Conservation (phyloP, 1,140 invertebrate species). For the Drosophila obscura region DNA sequence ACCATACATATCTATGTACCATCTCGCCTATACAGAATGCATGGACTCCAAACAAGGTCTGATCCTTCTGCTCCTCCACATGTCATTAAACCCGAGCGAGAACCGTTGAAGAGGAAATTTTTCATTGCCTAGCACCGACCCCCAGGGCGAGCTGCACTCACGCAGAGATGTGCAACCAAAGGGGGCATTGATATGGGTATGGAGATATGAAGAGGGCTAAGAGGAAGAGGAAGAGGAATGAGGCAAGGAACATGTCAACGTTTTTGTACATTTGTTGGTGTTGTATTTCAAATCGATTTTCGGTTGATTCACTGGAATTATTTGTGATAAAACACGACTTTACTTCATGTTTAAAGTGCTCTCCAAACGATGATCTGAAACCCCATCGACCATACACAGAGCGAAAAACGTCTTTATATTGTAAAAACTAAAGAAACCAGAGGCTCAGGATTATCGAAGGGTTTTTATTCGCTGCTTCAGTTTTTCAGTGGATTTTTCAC, state of each 20-base stretch:
- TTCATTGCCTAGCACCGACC: constrained; percentile 36
- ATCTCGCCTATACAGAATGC: no score
- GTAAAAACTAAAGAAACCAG: no score
- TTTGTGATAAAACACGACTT: constrained; percentile 77
- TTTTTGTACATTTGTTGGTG: constrained; percentile 8
- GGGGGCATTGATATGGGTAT: no score
- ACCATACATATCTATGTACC: no score
- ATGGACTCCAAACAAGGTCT: background rate
- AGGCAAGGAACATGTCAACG: constrained; percentile 51
- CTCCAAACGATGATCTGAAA: constrained; percentile 43
- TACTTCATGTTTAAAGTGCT: constrained; percentile 73
- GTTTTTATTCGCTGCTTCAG: no score
- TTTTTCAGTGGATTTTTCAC: no score
- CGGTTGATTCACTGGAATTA: constrained; percentile 73
- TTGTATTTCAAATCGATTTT: constrained; percentile 62
- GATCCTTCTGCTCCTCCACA: constrained; percentile 21
- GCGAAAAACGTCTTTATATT: no score
- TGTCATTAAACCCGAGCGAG: constrained; percentile 50
- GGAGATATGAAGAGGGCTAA: background rate
- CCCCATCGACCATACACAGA: no score
- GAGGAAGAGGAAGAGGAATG: background rate
- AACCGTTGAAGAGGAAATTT: constrained; percentile 24
- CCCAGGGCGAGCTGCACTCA: constrained; percentile 48
- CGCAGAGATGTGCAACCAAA: constrained; percentile 9
- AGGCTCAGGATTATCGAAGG: no score